These are phyloP conservation scores for Sminthopsis crassicaudata DNA, from an alignment of 2,113 vertebrate genomes.

Conservation along the genomic window DNA sequence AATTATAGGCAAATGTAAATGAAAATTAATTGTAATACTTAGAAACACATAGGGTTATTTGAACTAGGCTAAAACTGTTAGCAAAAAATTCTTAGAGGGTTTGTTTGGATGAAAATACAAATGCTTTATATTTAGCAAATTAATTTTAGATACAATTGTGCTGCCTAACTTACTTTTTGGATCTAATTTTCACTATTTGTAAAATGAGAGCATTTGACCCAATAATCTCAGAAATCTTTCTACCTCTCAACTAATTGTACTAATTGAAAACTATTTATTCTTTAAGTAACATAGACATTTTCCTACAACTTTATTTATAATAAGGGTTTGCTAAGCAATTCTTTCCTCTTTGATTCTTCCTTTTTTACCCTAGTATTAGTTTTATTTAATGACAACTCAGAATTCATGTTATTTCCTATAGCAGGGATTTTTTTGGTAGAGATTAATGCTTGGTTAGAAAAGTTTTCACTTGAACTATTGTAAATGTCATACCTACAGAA, in stretches of 20 bases:
- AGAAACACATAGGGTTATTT: slow-evolving; percentile 59
- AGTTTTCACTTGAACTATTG: slow-evolving; percentile 3
- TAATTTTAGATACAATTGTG: no score
- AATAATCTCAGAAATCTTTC: no score
- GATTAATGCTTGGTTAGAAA: neutral
- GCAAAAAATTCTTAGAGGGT: neutral
- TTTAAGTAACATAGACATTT: slow-evolving; percentile 4
- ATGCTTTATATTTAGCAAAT: neutral
- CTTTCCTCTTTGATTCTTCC: neutral
- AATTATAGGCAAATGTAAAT: slow-evolving; percentile 63
- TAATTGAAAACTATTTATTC: neutral
- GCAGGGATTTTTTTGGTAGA: no score
- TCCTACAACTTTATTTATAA: neutral
- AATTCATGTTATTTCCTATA: no score
- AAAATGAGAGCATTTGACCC: no score
- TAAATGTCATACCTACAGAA: neutral
- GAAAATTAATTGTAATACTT: slow-evolving; percentile 74
- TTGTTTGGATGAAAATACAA: neutral
- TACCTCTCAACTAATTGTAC: no score
- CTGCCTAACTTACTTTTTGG: neutral
- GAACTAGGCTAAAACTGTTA: slow-evolving; percentile 37
- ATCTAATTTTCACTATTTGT: no score
- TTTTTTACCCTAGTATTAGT: no score
- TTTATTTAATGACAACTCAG: no score
- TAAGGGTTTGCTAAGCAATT: slow-evolving; percentile 30